Percentiles rank a stretch among this genome's conserved stretches.
Evolutionary conservation across 1,140 invertebrate species (phyloP).

Genomic region (Lepidurus arcticus): DNA sequence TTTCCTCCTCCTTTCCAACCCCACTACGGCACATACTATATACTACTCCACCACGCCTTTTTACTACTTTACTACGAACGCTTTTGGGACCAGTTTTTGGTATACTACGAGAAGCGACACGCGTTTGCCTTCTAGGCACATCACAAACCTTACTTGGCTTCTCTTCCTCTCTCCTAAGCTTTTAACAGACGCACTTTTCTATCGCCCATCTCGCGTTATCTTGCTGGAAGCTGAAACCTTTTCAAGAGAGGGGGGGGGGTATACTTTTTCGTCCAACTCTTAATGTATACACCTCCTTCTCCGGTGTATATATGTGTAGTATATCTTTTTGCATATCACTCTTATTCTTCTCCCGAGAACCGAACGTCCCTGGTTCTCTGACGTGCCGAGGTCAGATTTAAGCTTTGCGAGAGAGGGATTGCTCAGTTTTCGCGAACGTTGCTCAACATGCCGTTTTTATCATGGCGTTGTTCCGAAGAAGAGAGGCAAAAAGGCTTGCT

Average conservation of each 20-base stretch:
- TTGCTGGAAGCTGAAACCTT: neutral
- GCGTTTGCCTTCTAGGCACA: constrained; percentile 6
- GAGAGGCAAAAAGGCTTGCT: neutral
- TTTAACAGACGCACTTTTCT: too few relatives aligned
- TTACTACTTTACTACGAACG: constrained; percentile 20
- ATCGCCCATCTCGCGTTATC: too few relatives aligned
- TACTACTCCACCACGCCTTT: constrained; percentile 2
- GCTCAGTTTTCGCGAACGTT: neutral
- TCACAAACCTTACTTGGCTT: neutral
- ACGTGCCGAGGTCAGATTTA: neutral
- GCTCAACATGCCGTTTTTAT: too few relatives aligned
- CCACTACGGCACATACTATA: neutral
- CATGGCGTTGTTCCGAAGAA: too few relatives aligned
- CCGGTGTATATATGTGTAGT: too few relatives aligned
- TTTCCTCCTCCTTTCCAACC: neutral
- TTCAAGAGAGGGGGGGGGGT: too few relatives aligned
- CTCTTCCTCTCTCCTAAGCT: neutral
- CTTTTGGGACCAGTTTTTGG: neutral
- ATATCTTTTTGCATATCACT: too few relatives aligned
- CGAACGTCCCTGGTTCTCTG: neutral
- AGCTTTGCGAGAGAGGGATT: constrained; percentile 23
- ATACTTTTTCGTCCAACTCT: neutral
- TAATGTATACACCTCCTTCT: neutral
- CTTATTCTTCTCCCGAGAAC: neutral
- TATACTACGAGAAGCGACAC: neutral